Evolutionary conservation across 2,888 invertebrate species (phyloP).

Genomic region (Pecten maximus): DNA sequence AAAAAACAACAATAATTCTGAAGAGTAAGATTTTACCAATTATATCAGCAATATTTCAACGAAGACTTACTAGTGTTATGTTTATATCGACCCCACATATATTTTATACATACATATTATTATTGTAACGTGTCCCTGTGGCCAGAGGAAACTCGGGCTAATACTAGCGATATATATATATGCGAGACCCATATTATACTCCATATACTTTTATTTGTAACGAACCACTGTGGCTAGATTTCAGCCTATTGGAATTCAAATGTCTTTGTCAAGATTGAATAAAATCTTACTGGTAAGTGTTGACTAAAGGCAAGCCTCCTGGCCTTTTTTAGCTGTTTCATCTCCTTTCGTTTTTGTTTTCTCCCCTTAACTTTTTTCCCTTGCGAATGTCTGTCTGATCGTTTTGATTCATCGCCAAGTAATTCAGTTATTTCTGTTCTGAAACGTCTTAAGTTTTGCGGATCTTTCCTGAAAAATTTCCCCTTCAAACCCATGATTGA

Average conservation of each 20-base stretch:
- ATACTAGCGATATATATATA: too few relatives aligned
- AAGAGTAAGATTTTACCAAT: not conserved
- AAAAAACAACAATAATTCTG: not conserved
- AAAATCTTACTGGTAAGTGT: slow-evolving; percentile 68
- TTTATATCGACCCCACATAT: too few relatives aligned
- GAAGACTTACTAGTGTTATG: too few relatives aligned
- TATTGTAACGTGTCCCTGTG: too few relatives aligned
- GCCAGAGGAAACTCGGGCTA: too few relatives aligned
- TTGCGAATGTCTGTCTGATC: not conserved
- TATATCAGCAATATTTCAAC: too few relatives aligned
- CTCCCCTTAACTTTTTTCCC: slow-evolving; percentile 39
- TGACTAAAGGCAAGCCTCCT: slow-evolving; percentile 84
- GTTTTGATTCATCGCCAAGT: slow-evolving; percentile 35
- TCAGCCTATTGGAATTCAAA: too few relatives aligned
- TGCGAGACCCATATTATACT: too few relatives aligned
- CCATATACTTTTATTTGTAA: too few relatives aligned
- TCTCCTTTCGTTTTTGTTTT: slow-evolving; percentile 85
- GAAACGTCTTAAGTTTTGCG: slow-evolving; percentile 61
- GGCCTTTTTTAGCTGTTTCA: slow-evolving; percentile 88
- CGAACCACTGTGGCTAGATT: too few relatives aligned
- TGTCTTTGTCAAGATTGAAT: too few relatives aligned
- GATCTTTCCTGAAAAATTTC: slow-evolving; percentile 49
- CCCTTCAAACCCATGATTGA: slow-evolving; percentile 48
- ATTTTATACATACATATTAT: too few relatives aligned
- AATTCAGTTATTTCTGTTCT: slow-evolving; percentile 55